A percentile compares a stretch with the other conserved stretches of the same genome.
Evolutionary conservation across 2,113 vertebrate species (phyloP).

Genomic region (Esox niger): DNA sequence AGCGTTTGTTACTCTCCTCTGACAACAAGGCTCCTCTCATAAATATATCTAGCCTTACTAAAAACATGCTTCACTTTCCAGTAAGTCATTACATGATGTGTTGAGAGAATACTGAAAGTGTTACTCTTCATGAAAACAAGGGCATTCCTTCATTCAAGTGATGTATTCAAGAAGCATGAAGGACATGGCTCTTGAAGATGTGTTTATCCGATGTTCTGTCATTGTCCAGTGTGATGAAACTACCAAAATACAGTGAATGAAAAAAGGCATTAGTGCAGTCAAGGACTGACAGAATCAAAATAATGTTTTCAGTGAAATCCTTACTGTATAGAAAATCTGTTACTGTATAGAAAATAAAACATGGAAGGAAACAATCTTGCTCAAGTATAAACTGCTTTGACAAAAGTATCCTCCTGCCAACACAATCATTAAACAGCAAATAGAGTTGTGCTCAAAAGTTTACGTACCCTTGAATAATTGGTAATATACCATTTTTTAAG

Average conservation of each 20-base stretch:
- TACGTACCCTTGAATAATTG: not conserved
- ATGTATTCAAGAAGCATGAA: constrained; percentile 12
- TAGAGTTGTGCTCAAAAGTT: not conserved
- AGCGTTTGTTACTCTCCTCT: constrained; percentile 25
- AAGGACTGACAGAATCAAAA: too few relatives aligned
- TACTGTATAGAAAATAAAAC: too few relatives aligned
- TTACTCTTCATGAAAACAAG: constrained; percentile 11
- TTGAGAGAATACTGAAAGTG: constrained; percentile 33
- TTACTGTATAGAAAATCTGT: not conserved
- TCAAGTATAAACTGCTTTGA: not conserved
- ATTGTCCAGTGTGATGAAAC: not conserved
- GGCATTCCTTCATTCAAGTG: constrained; percentile 3
- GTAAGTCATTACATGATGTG: constrained; percentile 43
- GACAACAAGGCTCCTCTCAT: constrained; percentile 34
- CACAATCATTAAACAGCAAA: constrained; percentile 2
- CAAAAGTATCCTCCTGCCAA: not conserved
- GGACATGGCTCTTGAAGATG: not conserved
- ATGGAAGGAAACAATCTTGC: too few relatives aligned
- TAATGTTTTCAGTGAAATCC: not conserved
- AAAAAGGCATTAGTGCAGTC: too few relatives aligned
- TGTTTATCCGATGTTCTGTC: not conserved
- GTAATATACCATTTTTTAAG: too few relatives aligned
- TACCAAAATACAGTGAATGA: not conserved
- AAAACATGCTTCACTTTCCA: constrained; percentile 17
- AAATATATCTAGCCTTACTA: constrained; percentile 44